Conservation (phyloP, 1,140 invertebrate species). For the Nautilus pompilius region DNA sequence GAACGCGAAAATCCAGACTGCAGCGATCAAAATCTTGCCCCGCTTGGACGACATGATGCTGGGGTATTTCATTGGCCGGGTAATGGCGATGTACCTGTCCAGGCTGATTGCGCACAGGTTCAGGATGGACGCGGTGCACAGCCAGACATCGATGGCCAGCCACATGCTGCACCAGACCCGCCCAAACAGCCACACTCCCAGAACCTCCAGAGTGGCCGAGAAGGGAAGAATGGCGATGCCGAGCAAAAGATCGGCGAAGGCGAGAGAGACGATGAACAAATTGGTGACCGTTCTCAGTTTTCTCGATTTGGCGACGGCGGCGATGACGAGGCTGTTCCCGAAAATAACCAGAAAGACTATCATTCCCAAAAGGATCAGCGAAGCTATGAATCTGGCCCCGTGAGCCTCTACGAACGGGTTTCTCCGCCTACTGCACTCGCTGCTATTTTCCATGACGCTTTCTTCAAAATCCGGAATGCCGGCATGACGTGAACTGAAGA, state of each 20-base stretch:
- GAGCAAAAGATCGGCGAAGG: constrained; percentile 57
- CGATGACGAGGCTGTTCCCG: constrained; percentile 82
- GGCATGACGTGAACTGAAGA: no score
- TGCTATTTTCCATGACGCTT: no score
- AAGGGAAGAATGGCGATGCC: constrained; percentile 56
- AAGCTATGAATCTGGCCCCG: constrained; percentile 19
- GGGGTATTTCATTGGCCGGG: constrained; percentile 49
- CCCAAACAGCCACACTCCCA: constrained; percentile 51
- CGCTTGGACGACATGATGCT: constrained; percentile 53
- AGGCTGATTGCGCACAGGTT: constrained; percentile 57
- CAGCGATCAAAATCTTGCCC: constrained; percentile 85
- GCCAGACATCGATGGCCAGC: constrained; percentile 56
- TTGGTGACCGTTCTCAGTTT: constrained; percentile 91
- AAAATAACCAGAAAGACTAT: constrained; percentile 25
- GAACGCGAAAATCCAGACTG: constrained; percentile 93
- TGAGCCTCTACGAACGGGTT: no score
- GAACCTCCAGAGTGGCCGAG: constrained; percentile 40
- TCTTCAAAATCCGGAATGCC: no score
- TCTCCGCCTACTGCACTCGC: no score
- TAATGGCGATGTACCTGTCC: constrained; percentile 56
- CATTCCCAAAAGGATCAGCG: constrained; percentile 14
- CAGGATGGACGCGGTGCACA: constrained; percentile 57
- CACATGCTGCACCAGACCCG: constrained; percentile 51
- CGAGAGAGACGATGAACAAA: constrained; percentile 89
- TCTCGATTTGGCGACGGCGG: constrained; percentile 81